Base-by-base conservation (phyloP, 2,113 vertebrate genomes). In the Brachirus orientalis region DNA sequence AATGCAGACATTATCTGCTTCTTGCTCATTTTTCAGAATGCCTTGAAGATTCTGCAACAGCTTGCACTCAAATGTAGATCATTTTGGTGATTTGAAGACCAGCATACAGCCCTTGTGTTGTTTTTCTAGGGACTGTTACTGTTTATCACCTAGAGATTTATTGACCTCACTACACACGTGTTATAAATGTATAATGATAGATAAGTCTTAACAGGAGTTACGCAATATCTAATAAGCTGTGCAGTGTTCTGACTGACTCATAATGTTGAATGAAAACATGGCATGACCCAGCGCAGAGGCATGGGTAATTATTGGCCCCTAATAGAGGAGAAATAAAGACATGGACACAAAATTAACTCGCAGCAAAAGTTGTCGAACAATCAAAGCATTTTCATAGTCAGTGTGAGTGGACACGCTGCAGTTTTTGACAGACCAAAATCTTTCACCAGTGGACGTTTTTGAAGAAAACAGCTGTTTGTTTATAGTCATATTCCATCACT, bases 1-100 rank as follows among this genome's bases (percentile, higher is more conserved):
- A 80, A 83, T 70, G 50, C 20, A 77, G 56, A 58, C 63, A 33
- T 72, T 63, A 85, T 83, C 73, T 78, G 75, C 68, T 75, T 84
- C 70, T 74, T 81, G 75, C 82, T 47, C 37, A 22, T 48, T 71
- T 80, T 82, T 72, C 61, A 46, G 62, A 5, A 4, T 69, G 54
- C 46, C 46, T 36, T 13, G 12, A 4, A 41, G 60, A 67, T 55
- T 53, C 55, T 60, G 64, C 60, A 61, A 66, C 12, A 52, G 20
- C 22, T 45, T 13, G 43, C 63, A 54, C 47, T 47, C 35, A 40
- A 59, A 52, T 48, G 17, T 33, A 46, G 46, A 43, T 69, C n/a
- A 40, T 64, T 1, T n/a, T 22, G 12, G 12, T 22, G 44, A 8
- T 41, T 54, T 19, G 40, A 55, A 56, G 14, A 43, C 7, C 41